Conservation (phyloP, 2,113 vertebrate genomes). For the Desmodus rotundus region DNA sequence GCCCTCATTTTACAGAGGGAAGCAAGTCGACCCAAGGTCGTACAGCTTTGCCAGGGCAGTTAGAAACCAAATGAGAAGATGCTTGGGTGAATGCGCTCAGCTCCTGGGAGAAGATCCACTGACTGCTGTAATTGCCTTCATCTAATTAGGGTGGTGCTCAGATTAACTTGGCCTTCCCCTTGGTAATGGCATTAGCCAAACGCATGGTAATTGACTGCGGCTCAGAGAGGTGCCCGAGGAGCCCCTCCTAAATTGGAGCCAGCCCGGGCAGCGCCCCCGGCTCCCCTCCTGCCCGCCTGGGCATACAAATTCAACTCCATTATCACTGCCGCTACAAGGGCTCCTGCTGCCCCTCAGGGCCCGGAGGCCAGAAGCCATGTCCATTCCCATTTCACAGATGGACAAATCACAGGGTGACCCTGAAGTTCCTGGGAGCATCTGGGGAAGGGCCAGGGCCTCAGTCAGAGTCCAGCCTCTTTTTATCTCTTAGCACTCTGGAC, state of each 20-base stretch:
- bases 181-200: not conserved
- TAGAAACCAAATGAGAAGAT: not conserved
- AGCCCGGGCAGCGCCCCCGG: not conserved
- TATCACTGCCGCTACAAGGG: not conserved
- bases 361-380: not conserved
- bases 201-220: not conserved
- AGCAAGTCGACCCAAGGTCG: not conserved
- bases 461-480: not conserved
- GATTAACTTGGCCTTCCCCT: conserved; percentile 25
- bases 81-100: not conserved
- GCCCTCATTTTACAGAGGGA: not conserved
- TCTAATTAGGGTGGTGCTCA: not conserved
- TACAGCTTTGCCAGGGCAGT: not conserved
- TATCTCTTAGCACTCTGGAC: not conserved
- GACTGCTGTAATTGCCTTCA: not conserved
- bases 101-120: not conserved
- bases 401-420: not conserved
- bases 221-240: not conserved
- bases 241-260: not conserved
- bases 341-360: fast-evolving
- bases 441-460: not conserved
- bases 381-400: not conserved
- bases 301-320: fast-evolving
- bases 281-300: not conserved
- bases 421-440: not conserved